Percentiles rank a stretch among this genome's conserved stretches.
These are phyloP conservation scores for Campoletis raptor DNA, from an alignment of 2,888 invertebrate genomes.

Conservation along the genomic window DNA sequence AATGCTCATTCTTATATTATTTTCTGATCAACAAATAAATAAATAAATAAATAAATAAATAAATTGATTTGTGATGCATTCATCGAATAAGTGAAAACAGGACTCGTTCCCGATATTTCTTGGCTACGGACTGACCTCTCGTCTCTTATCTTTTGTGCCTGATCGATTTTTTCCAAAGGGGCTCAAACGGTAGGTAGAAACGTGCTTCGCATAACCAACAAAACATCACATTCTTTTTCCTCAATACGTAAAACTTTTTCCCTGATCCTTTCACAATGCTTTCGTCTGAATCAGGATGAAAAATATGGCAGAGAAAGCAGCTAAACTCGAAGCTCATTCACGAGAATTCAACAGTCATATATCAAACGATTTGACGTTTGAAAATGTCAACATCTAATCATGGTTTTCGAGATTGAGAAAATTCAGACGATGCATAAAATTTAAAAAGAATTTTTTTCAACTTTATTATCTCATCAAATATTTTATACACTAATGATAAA, in stretches of 20 bases:
- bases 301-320: not conserved
- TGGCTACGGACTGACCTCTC: constrained; percentile 2
- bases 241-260: not conserved
- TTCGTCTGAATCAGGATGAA: not conserved
- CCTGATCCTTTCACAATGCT: not conserved
- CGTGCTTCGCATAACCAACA: constrained; percentile 20
- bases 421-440: not conserved
- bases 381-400: not conserved
- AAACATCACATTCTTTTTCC: not conserved
- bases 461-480: not conserved
- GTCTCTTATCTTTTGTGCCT: constrained; percentile 6
- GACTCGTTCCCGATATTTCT: not conserved
- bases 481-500: not conserved
- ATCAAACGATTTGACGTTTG: not conserved
- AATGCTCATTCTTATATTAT: not conserved
- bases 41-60: not conserved
- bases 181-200: not conserved
- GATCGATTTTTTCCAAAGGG: constrained; percentile 9
- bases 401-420: not conserved
- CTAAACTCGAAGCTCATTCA: not conserved
- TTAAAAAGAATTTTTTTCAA: not conserved
- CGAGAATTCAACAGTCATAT: not conserved
- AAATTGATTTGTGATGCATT: not conserved
- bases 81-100: not conserved
- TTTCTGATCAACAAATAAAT: not conserved